Evolutionary conservation across 2,797 vertebrate species (phyloP).

Genomic region (Crotalus adamanteus): DNA sequence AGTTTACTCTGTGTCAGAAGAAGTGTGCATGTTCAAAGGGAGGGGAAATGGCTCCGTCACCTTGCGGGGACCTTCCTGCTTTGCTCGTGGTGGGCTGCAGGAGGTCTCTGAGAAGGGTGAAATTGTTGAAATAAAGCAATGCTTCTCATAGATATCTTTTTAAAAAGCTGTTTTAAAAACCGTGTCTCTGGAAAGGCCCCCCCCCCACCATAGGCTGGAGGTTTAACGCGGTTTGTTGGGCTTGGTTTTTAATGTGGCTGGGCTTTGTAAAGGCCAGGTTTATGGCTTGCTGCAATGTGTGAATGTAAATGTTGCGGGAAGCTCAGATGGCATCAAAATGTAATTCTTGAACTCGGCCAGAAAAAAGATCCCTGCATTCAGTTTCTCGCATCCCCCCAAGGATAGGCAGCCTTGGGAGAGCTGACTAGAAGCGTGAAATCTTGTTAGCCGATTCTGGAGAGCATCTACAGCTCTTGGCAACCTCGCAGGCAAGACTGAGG

Average conservation of each 20-base stretch:
- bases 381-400: too few relatives aligned
- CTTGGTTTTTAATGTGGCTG: not conserved
- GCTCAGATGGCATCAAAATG: not conserved
- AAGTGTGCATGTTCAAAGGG: not conserved
- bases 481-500: too few relatives aligned
- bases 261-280: not conserved
- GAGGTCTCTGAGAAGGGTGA: too few relatives aligned
- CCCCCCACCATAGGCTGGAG: too few relatives aligned
- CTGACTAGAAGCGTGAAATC: too few relatives aligned
- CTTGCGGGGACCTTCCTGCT: not conserved
- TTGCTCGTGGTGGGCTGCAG: accelerated
- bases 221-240: not conserved
- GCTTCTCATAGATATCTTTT: not conserved
- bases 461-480: too few relatives aligned
- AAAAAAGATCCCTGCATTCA: not conserved
- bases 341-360: not conserved
- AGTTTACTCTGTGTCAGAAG: not conserved
- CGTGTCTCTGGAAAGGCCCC: not conserved
- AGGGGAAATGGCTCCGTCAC: not conserved
- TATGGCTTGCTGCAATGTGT: not conserved
- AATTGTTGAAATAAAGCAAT: not conserved
- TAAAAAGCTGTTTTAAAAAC: not conserved
- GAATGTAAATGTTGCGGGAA: not conserved
- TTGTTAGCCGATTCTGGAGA: too few relatives aligned
- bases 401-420: too few relatives aligned